Base-by-base conservation (phyloP, 2,888 invertebrate genomes). In the Pantelozetes paolii region DNA sequence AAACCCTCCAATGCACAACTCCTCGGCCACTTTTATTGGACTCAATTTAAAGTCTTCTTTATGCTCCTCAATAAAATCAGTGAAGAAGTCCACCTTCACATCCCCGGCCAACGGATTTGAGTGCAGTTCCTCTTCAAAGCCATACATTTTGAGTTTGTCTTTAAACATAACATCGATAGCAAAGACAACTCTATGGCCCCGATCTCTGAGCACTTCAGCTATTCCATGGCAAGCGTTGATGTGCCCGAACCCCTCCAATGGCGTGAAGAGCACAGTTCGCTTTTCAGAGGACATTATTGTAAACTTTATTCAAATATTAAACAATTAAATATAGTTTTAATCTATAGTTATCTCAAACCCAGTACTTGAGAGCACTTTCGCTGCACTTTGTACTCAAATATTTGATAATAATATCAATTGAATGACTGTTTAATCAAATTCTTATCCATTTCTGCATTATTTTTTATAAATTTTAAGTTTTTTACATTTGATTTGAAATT, bases 101-200 rank as follows among this genome's bases (percentile, higher is more conserved):
- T 15, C 18, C 26, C 20, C 26, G 8, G 18, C 20, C 11, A 15
- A 11, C 26, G 28, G 18, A 1, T 18, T 9, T 23, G 5, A 1
- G n/a, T 18, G 23, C n/a, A 50, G 13, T 20, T 62, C 26, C 23
- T 30, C 62, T 5, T 20, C 50, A 32, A 71, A 71, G 9, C 71
- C 71, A 62, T 26, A 71, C 20, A 8, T 23, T 18, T 9, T 32
- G 8, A 71, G 45, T 9, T 20, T n/a, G n/a, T 50, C 74, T 9
- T 18, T 15, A 20, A 54, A 64, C 9, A 28, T 8, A 6, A 30
- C 32, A 9, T 70, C 40, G 26, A 69, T 30, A 8, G 70, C 50
- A 28, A 74, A 71, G 11, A 74, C 62, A 8, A 42, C 26, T 28
- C 69, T 23, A 40, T 74, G 73, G 9, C 73, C 73, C 13, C 30